A percentile compares a stretch with the other conserved stretches of the same genome.
Evolutionary conservation across 2,888 invertebrate species (phyloP).

Genomic region (Hydroisotoma schaefferi): DNA sequence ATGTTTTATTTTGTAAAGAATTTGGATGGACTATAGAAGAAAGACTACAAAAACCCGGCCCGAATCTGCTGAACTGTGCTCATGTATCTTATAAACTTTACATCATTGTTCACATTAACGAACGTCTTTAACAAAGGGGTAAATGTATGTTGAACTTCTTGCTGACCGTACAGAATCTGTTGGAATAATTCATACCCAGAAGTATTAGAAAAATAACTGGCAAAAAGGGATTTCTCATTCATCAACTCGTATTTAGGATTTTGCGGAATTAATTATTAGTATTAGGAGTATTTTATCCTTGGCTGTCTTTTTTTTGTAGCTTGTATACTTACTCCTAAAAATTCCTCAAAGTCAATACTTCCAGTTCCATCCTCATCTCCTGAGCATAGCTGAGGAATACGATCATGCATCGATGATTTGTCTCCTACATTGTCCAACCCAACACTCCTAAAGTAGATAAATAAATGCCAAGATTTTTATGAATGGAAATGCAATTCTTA

Average conservation of each 20-base stretch:
- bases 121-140: slow-evolving; percentile 39
- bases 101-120: slow-evolving; percentile 40
- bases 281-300: too few species aligned
- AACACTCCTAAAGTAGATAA: slow-evolving; percentile 30
- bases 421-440: slow-evolving; percentile 47
- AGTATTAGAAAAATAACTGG: too few species aligned
- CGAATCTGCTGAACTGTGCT: slow-evolving; percentile 44
- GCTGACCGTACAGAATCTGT: slow-evolving; percentile 33
- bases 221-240: too few species aligned
- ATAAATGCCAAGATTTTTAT: neutral
- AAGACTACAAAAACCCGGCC: slow-evolving; percentile 41
- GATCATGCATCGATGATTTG: slow-evolving; percentile 35
- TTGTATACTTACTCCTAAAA: slow-evolving; percentile 41
- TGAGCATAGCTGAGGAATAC: slow-evolving; percentile 35
- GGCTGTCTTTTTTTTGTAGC: too few species aligned
- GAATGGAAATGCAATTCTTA: neutral
- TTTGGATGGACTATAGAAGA: too few species aligned
- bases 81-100: slow-evolving; percentile 46
- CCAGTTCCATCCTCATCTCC: slow-evolving; percentile 47
- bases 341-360: slow-evolving; percentile 47
- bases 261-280: too few species aligned
- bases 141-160: slow-evolving; percentile 22
- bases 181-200: too few species aligned
- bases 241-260: too few species aligned
- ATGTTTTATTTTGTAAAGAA: too few species aligned